Percentiles rank a stretch among this genome's conserved stretches.
Conservation (phyloP, 2,113 vertebrate species). For the Phylloscopus trochilus region DNA sequence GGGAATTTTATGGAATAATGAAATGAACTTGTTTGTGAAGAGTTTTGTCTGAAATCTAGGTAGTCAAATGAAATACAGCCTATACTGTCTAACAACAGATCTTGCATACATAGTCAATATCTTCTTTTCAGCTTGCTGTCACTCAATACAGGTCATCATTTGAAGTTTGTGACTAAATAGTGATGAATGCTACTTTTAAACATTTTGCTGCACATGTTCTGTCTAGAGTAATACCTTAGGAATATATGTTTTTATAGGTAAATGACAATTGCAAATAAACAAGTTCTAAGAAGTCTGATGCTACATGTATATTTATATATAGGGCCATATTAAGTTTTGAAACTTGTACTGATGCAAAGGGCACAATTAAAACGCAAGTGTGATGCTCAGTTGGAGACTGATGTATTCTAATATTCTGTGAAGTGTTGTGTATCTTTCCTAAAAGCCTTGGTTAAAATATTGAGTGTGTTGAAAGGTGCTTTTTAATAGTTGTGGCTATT, state of each 20-base stretch:
- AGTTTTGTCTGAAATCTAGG: neutral
- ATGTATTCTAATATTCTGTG: neutral
- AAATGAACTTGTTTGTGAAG: neutral
- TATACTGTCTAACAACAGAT: neutral
- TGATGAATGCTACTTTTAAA: rapidly evolving
- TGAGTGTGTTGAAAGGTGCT: neutral
- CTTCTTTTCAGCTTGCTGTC: neutral
- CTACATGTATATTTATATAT: neutral
- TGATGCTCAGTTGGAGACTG: neutral
- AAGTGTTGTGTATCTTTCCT: neutral
- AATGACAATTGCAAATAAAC: neutral
- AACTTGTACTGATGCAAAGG: neutral
- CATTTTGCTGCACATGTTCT: neutral
- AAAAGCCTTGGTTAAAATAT: neutral
- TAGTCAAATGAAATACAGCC: neutral
- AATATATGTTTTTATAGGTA: neutral
- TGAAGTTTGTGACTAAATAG: neutral
- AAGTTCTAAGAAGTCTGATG: neutral
- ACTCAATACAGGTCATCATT: neutral
- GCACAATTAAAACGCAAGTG: neutral
- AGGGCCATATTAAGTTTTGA: neutral
- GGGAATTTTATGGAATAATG: neutral
- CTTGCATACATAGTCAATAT: neutral
- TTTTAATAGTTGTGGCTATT: neutral
- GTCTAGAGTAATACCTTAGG: neutral